Base-by-base conservation (phyloP, 2,888 invertebrate species). In the Caenorhabditis becei region DNA sequence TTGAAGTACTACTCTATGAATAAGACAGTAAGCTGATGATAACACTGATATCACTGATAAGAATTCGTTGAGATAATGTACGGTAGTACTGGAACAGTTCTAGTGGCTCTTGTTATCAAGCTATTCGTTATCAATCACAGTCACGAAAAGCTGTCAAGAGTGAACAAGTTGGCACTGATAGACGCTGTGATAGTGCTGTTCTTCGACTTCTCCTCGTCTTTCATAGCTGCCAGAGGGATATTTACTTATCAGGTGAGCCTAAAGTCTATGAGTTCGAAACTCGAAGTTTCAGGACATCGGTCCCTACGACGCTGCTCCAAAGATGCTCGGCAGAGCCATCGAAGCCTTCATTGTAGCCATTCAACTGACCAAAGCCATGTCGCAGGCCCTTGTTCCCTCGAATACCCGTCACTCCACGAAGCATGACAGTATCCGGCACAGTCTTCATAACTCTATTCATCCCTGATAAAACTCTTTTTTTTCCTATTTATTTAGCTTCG, bases 131-230 rank as follows among this genome's bases (percentile, higher is more conserved):
- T 72, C 11, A 26, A 56, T 24, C 24, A 41, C 11, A 51, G 41
- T 20, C 62, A 54, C 20, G 71, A 71, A 41, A 71, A 54, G 23
- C 32, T 72, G 24, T 72, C 72, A 1, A 28, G 72, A 54, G 63
- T 63, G 5, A 72, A 72, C 35, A 63, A 65, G 23, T 47, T 72
- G 49, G 63, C 72, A 3, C 35, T 72, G 23, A 63, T 72, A 28
- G 63, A 72, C 16, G 63, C 72, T 16, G 63, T 72, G 0, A 72
- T 72, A 10, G 72, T 72, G 4, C 23, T 72, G 16, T 72, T 72
- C 18, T 72, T 65, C 47, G 72, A 72, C 41, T 72, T 72, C 24
- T 56, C 72, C 16, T 72, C 72, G 41, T 72, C 72, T 37, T 72
- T 63, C 47, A 56, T 72, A 18, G 56, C 63, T 0, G 54, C 72